Base-by-base conservation (phyloP, 2,797 vertebrate genomes). In the Coracias cyanogaster region DNA sequence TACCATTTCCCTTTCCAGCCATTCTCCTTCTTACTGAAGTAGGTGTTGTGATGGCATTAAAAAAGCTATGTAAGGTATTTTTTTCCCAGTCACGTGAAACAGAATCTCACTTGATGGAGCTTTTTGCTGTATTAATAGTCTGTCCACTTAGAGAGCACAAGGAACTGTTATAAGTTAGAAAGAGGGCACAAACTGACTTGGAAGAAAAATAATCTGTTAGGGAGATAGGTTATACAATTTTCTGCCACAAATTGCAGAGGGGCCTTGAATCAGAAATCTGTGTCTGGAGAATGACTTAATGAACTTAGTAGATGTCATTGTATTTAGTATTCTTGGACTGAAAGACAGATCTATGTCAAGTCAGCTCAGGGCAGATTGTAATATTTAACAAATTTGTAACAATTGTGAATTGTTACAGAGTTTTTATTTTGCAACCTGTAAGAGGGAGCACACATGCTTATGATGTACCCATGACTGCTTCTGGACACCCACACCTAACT, bases 181-280 rank as follows among this genome's bases (percentile, higher is more conserved):
- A 8, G 74, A 87, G 54, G 81, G 89, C 82, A 89, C 82, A 95
- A 97, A 79, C 62, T 21, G 29, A 55, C 85, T 96, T 97, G 87
- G 95, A 97, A 97, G 94, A 96, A 95, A 96, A 96, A 96, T 21
- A 69, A 39, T 58, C 14, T 54, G 9, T 39, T 49, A 96, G 62
- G 85, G 77, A 96, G 97, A 94, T 33, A 70, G 70, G 57, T 70
- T 73, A 67, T 84, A 84, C 39, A 84, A 26, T 95, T 97, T 98
- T 91, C 70, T 90, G 89, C 83, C n/a, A 48, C 82, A 91, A 96
- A 92, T 94, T 97, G 94, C 67, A 91, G 87, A 83, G 90, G 46
- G 82, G 41, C 55, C 82, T 95, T 93, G 90, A 97, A 93, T 86
- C 43, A 65, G 60, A 91, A 95, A 73, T 72, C 71, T 72, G 52